Evolutionary conservation across 1,140 invertebrate genomes (phyloP).

Genomic region (Vollenhovia emeryi): DNA sequence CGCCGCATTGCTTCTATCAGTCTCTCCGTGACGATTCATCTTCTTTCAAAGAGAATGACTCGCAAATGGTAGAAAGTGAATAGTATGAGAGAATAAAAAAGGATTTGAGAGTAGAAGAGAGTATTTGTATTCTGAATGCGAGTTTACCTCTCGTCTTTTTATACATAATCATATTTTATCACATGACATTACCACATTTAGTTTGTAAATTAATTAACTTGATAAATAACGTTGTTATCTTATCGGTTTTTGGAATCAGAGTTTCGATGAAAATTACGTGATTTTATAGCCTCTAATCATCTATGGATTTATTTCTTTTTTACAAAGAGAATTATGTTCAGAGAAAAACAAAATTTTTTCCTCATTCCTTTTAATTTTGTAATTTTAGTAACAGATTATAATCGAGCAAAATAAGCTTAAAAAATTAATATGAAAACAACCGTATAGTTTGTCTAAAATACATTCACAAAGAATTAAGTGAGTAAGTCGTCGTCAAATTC

Average conservation of each 20-base stretch:
- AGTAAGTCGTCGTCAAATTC: neutral
- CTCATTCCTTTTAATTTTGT: neutral
- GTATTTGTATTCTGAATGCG: neutral
- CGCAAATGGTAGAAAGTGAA: slow-evolving; percentile 12
- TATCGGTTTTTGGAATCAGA: neutral
- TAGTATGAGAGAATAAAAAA: slow-evolving; percentile 1
- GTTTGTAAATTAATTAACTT: neutral
- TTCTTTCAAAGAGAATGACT: slow-evolving; percentile 25
- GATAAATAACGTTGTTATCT: neutral
- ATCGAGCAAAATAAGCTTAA: neutral
- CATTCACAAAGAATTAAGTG: neutral
- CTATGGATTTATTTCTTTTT: neutral
- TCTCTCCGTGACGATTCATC: slow-evolving; percentile 17
- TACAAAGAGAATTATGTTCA: neutral
- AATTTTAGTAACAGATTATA: neutral
- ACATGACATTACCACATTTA: neutral
- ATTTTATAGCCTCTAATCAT: neutral
- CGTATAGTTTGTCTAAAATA: neutral
- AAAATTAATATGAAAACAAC: neutral
- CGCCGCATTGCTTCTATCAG: neutral
- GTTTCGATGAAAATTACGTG: neutral
- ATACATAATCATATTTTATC: neutral
- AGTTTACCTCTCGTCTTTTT: neutral
- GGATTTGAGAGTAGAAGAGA: neutral
- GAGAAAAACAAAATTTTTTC: neutral